Evolutionary conservation across 1,140 invertebrate genomes (phyloP).

Genomic region (Daktulosphaira vitifoliae): DNA sequence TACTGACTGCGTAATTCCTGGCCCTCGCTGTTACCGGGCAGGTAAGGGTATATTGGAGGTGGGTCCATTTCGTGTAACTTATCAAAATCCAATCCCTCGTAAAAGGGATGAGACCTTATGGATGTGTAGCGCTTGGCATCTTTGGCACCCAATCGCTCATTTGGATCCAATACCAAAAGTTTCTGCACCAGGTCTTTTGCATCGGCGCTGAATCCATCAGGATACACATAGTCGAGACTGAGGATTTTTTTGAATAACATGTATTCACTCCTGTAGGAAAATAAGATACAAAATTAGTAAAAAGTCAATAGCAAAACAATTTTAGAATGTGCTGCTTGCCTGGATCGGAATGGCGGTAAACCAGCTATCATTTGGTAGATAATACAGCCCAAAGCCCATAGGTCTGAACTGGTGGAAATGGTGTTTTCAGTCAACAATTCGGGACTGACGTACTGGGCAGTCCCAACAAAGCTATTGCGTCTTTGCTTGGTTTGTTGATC

Average conservation of each 20-base stretch:
- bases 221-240: constrained; percentile 84
- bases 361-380: constrained; percentile 95
- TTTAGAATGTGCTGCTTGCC: constrained; percentile 43
- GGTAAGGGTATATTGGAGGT: constrained; percentile 73
- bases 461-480: constrained; percentile 92
- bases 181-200: constrained; percentile 82
- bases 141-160: constrained; percentile 69
- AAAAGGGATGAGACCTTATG: constrained; percentile 79
- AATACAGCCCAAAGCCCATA: constrained; percentile 98
- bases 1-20: constrained; percentile 54
- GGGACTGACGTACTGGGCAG: constrained; percentile 96
- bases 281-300: constrained; percentile 23
- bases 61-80: constrained; percentile 66
- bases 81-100: constrained; percentile 74
- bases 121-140: constrained; percentile 68
- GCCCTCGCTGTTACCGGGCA: constrained; percentile 62
- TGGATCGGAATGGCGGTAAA: constrained; percentile 79
- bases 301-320: constrained; percentile 6
- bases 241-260: constrained; percentile 94
- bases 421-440: constrained; percentile 80
- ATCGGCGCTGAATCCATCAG: constrained; percentile 73
- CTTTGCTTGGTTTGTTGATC: constrained; percentile 46
- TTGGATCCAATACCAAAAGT: constrained; percentile 72
- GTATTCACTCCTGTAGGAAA: constrained; percentile 81
- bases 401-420: constrained; percentile 72